Evolutionary conservation across 2,113 vertebrate species (phyloP).

Genomic region (Rhabdomys dilectus): DNA sequence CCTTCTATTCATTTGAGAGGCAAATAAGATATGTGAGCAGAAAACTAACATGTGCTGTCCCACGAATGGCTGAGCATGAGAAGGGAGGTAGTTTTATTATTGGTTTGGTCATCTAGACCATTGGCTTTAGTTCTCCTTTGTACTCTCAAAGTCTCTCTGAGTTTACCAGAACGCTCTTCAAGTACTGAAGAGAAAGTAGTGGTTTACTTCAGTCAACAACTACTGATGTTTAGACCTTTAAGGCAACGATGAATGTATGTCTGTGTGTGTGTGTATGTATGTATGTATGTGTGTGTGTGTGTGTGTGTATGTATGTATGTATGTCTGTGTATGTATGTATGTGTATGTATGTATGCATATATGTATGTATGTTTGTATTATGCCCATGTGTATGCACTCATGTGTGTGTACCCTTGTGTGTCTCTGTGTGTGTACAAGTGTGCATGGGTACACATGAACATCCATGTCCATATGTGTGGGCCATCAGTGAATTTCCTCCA

Average conservation of each 20-base stretch:
- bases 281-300: neutral
- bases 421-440: neutral
- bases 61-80: neutral
- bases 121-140: neutral
- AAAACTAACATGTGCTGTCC: neutral
- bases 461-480: neutral
- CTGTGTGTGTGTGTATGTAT: neutral
- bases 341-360: neutral
- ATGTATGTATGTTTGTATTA: neutral
- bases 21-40: neutral
- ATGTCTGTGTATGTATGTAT: too few species aligned
- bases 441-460: rapidly evolving
- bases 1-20: neutral
- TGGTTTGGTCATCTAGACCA: neutral
- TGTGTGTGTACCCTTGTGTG: neutral
- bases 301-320: too few species aligned
- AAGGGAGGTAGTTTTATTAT: neutral
- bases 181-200: neutral
- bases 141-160: neutral
- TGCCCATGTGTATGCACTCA: neutral
- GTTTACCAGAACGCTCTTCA: neutral
- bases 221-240: neutral
- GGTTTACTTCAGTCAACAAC: neutral
- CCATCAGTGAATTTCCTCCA: neutral
- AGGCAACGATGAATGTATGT: neutral